A percentile compares a stretch with the other conserved stretches of the same genome.
These are phyloP conservation scores for Balaeniceps rex DNA, from an alignment of 2,113 vertebrate genomes.

Conservation along the genomic window DNA sequence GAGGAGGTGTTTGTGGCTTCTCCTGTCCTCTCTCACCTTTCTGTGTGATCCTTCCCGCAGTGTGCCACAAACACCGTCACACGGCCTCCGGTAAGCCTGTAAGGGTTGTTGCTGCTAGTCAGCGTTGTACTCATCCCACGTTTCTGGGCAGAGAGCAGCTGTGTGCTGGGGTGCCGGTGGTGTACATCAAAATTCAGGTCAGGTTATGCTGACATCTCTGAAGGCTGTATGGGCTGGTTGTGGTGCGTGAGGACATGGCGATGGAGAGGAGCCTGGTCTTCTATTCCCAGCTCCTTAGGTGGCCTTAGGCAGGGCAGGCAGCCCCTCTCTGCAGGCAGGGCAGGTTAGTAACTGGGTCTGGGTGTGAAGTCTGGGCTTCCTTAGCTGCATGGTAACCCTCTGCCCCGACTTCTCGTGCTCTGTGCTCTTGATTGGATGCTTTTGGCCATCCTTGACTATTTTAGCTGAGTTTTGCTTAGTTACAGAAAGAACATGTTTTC, in stretches of 20 bases:
- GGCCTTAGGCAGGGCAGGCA: not conserved
- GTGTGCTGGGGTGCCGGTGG: not conserved
- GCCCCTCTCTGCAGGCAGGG: not conserved
- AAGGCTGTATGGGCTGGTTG: not conserved
- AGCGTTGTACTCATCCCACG: accelerated
- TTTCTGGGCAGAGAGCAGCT: not conserved
- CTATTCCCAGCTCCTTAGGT: not conserved
- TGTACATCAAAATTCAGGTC: accelerated
- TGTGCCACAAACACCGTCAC: accelerated
- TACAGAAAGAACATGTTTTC: not conserved
- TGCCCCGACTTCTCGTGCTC: not conserved
- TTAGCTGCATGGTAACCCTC: not conserved
- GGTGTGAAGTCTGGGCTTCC: not conserved
- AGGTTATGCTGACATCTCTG: not conserved
- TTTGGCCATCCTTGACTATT: not conserved
- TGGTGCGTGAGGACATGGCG: accelerated
- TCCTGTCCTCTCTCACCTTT: not conserved
- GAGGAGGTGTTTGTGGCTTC: not conserved
- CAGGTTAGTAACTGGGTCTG: not conserved
- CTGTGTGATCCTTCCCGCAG: accelerated
- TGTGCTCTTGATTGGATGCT: not conserved
- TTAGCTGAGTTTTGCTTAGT: not conserved
- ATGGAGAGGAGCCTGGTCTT: not conserved
- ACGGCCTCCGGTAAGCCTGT: not conserved
- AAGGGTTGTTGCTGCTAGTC: not conserved